Evolutionary conservation across 2,888 invertebrate species (phyloP).

Genomic region (Acrocyrtus sp.): DNA sequence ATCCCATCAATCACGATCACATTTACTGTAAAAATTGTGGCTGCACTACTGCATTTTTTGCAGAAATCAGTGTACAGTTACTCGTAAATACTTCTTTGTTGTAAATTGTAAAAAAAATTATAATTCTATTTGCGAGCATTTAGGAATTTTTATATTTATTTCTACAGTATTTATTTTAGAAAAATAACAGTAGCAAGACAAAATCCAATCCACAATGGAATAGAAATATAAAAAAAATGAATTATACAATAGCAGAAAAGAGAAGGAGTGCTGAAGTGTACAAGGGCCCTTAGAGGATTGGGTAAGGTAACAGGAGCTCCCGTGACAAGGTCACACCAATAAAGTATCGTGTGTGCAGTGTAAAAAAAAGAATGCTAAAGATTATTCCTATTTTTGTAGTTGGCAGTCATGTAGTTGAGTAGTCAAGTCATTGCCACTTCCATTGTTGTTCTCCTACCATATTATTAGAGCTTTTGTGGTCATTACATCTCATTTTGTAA

Average conservation of each 20-base stretch:
- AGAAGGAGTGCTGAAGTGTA: no score
- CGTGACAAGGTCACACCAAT: slow-evolving; percentile 30
- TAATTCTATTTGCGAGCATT: no score
- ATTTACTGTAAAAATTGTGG: neutral
- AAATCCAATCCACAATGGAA: no score
- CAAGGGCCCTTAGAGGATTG: no score
- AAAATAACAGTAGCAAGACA: neutral
- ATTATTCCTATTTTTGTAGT: neutral
- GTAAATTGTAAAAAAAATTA: neutral
- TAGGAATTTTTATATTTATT: no score
- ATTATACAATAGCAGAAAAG: no score
- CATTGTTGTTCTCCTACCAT: neutral
- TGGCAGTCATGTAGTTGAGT: neutral
- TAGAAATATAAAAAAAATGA: no score
- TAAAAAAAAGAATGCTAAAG: neutral
- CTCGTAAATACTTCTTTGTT: neutral
- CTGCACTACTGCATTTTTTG: neutral
- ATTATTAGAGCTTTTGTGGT: neutral
- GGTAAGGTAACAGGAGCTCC: no score
- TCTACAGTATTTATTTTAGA: neutral
- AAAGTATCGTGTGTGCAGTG: neutral
- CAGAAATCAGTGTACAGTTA: neutral
- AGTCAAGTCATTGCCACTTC: neutral
- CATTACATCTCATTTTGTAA: neutral
- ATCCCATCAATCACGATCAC: neutral